phyloP scores from a whole-genome alignment of 2,113 vertebrate species.

The Scortum barcoo region DNA sequence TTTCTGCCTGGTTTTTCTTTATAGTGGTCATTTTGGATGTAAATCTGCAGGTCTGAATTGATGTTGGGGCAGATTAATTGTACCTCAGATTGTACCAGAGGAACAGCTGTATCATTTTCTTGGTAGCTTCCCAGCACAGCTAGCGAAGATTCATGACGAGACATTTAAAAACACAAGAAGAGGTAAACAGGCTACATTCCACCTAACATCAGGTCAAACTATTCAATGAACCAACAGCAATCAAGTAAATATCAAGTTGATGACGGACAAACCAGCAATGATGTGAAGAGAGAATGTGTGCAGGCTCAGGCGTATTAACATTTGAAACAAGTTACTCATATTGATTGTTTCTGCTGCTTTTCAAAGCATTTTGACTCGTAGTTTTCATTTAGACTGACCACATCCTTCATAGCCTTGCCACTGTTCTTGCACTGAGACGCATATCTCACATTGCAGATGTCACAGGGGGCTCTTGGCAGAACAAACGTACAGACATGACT shows the following conservation, averaged over 20 bases:
- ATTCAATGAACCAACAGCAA: constrained; percentile 26
- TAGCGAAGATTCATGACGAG: constrained; percentile 10
- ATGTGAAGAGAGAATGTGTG: constrained; percentile 26
- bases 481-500: constrained; percentile 34
- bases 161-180: constrained; percentile 17
- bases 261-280: constrained; percentile 42
- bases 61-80: not conserved
- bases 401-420: constrained; percentile 44
- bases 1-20: not conserved
- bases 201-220: constrained; percentile 30
- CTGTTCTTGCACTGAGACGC: constrained; percentile 19
- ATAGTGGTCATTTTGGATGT: not conserved
- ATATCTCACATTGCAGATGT: constrained; percentile 30
- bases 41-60: constrained; percentile 8
- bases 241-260: constrained; percentile 53
- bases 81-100: constrained; percentile 25
- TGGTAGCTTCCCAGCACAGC: constrained; percentile 20
- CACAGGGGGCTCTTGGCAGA: constrained; percentile 41
- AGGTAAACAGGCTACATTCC: constrained; percentile 57
- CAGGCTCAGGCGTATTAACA: constrained; percentile 35
- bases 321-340: constrained; percentile 14
- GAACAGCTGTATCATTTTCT: constrained; percentile 1
- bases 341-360: constrained; percentile 41
- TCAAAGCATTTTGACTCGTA: not conserved
- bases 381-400: not conserved